Evolutionary conservation across 2,888 invertebrate species (phyloP).

Genomic region (Andrena camellia): DNA sequence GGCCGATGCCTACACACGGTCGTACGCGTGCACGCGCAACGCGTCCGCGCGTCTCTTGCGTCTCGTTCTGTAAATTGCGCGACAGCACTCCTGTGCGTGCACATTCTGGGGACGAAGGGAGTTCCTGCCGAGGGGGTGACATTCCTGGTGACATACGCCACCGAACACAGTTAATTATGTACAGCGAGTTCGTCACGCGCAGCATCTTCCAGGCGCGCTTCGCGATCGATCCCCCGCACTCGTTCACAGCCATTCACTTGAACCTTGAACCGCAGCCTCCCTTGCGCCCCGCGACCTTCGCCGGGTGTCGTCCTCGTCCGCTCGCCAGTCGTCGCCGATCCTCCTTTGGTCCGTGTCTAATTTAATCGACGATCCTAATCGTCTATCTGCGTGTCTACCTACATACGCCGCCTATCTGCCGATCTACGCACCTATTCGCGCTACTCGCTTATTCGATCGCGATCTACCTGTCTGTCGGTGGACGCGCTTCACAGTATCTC

Average conservation of each 20-base stretch:
- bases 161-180: slow-evolving; percentile 14
- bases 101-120: not conserved
- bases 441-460: slow-evolving; percentile 12
- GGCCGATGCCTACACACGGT: too few relatives aligned
- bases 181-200: not conserved
- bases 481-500: not conserved
- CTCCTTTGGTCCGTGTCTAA: slow-evolving; percentile 10
- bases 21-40: too few relatives aligned
- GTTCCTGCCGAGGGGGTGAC: not conserved
- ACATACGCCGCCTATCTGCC: slow-evolving; percentile 17
- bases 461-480: slow-evolving; percentile 1
- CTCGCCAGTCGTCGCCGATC: not conserved
- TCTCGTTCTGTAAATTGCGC: too few relatives aligned
- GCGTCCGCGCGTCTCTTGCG: too few relatives aligned
- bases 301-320: not conserved
- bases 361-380: slow-evolving; percentile 36
- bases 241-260: slow-evolving; percentile 37
- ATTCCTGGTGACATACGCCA: not conserved
- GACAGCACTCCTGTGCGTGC: not conserved
- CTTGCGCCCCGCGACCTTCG: not conserved
- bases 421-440: slow-evolving; percentile 20
- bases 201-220: not conserved
- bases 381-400: slow-evolving; percentile 36
- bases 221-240: slow-evolving; percentile 20
- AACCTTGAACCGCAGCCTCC: not conserved